Evolutionary conservation across 2,888 invertebrate genomes (phyloP).

Genomic region (Lacanobia oleracea): DNA sequence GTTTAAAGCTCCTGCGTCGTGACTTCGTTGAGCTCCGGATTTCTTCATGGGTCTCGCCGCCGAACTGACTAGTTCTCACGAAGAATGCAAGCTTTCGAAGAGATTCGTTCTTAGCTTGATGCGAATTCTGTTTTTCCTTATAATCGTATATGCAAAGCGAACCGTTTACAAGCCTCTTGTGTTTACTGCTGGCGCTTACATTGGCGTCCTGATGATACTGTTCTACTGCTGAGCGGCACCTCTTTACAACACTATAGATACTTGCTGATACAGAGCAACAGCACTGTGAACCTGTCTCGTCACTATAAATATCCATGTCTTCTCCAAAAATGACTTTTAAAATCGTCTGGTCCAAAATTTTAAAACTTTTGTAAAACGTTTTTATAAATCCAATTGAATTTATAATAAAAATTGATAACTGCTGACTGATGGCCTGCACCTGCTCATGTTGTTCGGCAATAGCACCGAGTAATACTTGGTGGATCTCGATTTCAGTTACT

Average conservation of each 20-base stretch:
- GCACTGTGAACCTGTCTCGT: background rate
- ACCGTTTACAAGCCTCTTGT: conserved; percentile 28
- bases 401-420: background rate
- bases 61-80: conserved; percentile 4
- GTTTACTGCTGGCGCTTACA: conserved; percentile 52
- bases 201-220: conserved; percentile 31
- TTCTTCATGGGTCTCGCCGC: conserved; percentile 31
- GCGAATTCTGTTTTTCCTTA: conserved; percentile 47
- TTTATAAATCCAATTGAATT: conserved; percentile 19
- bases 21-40: background rate
- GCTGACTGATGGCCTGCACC: conserved; percentile 30
- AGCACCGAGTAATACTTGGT: conserved; percentile 13
- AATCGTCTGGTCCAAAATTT: conserved; percentile 34
- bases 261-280: conserved; percentile 1
- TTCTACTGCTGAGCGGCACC: conserved; percentile 44
- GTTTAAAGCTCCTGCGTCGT: conserved; percentile 4
- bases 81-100: conserved; percentile 10
- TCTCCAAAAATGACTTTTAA: conserved; percentile 22
- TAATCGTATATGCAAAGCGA: conserved; percentile 53
- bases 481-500: conserved; percentile 17
- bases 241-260: conserved; percentile 22
- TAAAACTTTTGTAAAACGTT: conserved; percentile 30
- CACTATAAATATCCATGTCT: background rate
- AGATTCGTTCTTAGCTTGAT: conserved; percentile 36
- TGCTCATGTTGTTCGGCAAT: conserved; percentile 5